Evolutionary conservation across 2,888 invertebrate species (phyloP), one percentile per base, ranked within the genome.

Genomic region (Ametastegia equiseti): DNA sequence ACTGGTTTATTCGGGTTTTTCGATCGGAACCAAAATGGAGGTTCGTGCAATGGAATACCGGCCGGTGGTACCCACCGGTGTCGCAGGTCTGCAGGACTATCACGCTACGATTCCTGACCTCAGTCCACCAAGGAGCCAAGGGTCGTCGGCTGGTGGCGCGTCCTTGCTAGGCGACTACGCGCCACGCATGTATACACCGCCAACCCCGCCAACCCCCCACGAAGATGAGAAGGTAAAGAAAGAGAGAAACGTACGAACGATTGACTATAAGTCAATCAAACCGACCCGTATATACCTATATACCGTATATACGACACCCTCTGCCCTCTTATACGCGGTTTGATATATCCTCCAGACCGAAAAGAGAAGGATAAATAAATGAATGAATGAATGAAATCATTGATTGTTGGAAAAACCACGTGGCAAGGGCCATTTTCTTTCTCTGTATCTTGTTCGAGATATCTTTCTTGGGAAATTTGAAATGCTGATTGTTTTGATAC

Each of bases 41-140:
- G 93, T 93, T 84, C 92, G 93, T 83, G 91, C 93, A 80, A 93
- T 94, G 90, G 94, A 94, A 87, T 94, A 94, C 86, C 92, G 94
- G 82, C 93, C 93, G 88, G 90, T 89, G 88, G 90, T 89, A 87
- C 92, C 92, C 88, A 91, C 89, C 88, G 93, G 90, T 91, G 90
- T 82, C 85, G 92, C 88, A 80, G 89, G 89, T 80, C 87, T 91
- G 81, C 91, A 91, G 87, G 91, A 91, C 86, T 91, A 91, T 86
- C 91, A 91, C 86, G 90, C 91, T 81, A 89, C 91, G n/a, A 90
- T 91, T 81, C 91, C 91, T 81, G 91, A 91, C 81, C 88, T 91
- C 47, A 91, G 91, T 82, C 91, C 91, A 80, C 91, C 91, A 81
- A 89, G 91, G 87, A 91, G 91, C 84, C 91, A 91, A 84, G 91